These are phyloP conservation scores for Falcunculus frontatus DNA, from an alignment of 2,113 vertebrate genomes.

Conservation along the genomic window DNA sequence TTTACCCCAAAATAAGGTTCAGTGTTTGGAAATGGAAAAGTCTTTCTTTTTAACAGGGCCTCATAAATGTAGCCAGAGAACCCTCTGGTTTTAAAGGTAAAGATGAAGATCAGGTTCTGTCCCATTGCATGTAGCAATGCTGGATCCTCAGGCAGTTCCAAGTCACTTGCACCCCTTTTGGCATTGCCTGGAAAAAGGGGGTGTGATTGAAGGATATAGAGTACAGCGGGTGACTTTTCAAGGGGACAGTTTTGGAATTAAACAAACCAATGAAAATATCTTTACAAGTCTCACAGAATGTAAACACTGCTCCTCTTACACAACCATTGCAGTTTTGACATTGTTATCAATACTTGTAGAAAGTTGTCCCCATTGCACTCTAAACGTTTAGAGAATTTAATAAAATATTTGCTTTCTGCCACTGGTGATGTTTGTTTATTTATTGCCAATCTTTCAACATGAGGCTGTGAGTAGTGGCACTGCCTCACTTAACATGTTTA, in stretches of 20 bases:
- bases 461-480: neutral
- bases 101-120: neutral
- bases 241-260: neutral
- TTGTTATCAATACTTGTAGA: neutral
- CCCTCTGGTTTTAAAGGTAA: neutral
- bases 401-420: neutral
- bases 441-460: neutral
- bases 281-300: neutral
- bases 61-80: neutral
- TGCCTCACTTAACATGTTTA: neutral
- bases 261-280: neutral
- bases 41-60: neutral
- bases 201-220: neutral
- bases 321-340: neutral
- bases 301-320: neutral
- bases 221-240: neutral
- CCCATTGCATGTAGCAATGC: neutral
- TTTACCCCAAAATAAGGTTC: neutral
- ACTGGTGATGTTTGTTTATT: neutral
- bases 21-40: neutral
- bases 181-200: neutral
- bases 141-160: neutral
- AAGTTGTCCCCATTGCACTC: neutral
- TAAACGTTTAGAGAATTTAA: neutral
- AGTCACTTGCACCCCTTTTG: neutral